These are phyloP conservation scores for Acipenser transmontanus DNA, from an alignment of 2,797 vertebrate species.

Conservation along the genomic window DNA sequence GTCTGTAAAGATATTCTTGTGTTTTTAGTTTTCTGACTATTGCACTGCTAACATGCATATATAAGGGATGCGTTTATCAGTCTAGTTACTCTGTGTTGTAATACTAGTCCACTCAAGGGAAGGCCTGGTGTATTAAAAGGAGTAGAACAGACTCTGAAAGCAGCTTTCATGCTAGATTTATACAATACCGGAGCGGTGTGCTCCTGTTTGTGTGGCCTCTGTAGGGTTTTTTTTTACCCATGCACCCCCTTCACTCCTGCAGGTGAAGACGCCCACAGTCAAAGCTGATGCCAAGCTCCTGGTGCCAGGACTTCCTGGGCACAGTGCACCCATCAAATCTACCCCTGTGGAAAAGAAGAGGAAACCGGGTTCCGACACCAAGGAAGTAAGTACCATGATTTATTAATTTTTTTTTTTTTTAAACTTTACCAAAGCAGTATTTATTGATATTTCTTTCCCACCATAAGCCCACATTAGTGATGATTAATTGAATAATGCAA, in stretches of 20 bases:
- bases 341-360: constrained; percentile 62
- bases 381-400: constrained; percentile 61
- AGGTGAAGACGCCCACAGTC: constrained; percentile 87
- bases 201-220: not conserved
- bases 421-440: not conserved
- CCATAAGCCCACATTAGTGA: too few relatives aligned
- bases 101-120: too few relatives aligned
- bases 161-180: not conserved
- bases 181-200: not conserved
- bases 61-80: too few relatives aligned
- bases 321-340: constrained; percentile 68
- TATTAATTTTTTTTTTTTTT: not conserved
- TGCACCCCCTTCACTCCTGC: not conserved
- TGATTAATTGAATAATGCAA: too few relatives aligned
- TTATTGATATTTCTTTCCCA: too few relatives aligned
- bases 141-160: too few relatives aligned
- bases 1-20: too few relatives aligned
- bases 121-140: too few relatives aligned
- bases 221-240: too few relatives aligned
- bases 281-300: constrained; percentile 77
- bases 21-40: too few relatives aligned
- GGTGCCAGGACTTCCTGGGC: constrained; percentile 86
- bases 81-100: too few relatives aligned
- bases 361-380: constrained; percentile 60
- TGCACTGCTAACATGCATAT: too few relatives aligned